Percentiles rank a stretch among this genome's conserved stretches.
These are phyloP conservation scores for Hestina assimilis DNA, from an alignment of 1,140 invertebrate species.

Conservation along the genomic window DNA sequence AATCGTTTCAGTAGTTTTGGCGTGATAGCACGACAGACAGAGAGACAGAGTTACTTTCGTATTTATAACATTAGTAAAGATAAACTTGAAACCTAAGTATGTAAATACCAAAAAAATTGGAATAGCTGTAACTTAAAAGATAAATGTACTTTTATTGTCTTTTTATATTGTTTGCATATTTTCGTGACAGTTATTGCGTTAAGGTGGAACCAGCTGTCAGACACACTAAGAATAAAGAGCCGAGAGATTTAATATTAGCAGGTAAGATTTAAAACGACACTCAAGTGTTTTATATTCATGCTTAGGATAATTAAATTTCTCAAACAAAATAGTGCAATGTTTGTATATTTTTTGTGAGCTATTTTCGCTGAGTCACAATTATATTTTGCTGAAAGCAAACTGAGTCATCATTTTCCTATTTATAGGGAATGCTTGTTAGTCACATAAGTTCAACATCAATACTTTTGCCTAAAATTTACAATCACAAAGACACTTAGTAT, in stretches of 20 bases:
- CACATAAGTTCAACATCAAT: too few relatives aligned
- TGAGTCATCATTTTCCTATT: not conserved
- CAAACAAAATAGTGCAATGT: not conserved
- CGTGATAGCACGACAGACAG: too few relatives aligned
- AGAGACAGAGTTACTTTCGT: too few relatives aligned
- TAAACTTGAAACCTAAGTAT: not conserved
- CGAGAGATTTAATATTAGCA: conserved; percentile 1
- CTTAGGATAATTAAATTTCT: not conserved
- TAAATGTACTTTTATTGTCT: not conserved
- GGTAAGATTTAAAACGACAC: not conserved
- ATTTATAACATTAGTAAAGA: not conserved
- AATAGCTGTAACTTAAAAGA: not conserved
- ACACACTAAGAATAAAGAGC: not conserved
- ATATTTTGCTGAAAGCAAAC: too few relatives aligned
- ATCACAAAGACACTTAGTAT: not conserved
- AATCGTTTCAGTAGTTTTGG: too few relatives aligned
- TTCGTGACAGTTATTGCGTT: conserved; percentile 23
- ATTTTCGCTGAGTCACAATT: too few relatives aligned
- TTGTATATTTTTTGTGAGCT: not conserved
- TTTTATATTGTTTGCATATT: conserved; percentile 12
- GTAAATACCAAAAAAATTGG: not conserved
- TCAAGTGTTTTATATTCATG: not conserved
- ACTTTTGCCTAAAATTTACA: too few relatives aligned
- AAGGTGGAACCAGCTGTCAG: conserved; percentile 19
- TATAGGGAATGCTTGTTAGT: not conserved